Base-by-base conservation (phyloP, 1,140 invertebrate species). In the Drosophila willistoni region DNA sequence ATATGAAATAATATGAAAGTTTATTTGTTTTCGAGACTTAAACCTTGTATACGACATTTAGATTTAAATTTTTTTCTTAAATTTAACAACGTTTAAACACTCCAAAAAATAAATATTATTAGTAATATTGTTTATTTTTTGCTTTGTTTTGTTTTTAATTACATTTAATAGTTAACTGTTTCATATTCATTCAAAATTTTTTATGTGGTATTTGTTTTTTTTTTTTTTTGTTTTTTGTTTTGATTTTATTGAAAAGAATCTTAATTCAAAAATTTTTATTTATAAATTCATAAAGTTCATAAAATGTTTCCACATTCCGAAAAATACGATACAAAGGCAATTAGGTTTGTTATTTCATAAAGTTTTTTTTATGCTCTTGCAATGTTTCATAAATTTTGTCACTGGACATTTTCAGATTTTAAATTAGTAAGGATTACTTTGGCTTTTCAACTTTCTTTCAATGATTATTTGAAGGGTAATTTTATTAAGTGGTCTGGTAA, bases 121-220 rank as follows among this genome's bases (percentile, higher is more conserved):
- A 89, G 77, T 81, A 81, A 85, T 73, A 47, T 84, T 77, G 71
- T 62, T 77, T 87, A 67, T 64, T 79, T 79, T 76, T 56, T 5
- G 29, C 3, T 87, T 70, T 64, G 76, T 79, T 76, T 60, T 65
- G 65, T 79, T 47, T 13, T 47, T 9, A 89, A 89, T 87, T 89
- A 89, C 84, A 89, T 84, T 89, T 89, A 89, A 84, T 89, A 89
- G 84, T 89, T 89, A 89, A 89, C 84, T 89, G 84, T 89, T 89
- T 89, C 68, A 66, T 59, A 77, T 83, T 77, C 75, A 89, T 78
- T 65, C 33, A 65, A 51, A 22, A 51, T 51, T 51, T 14, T 51
- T 51, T 51, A 19, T 19, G 22, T 51, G 12, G 25, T 29, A 29
- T 42, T 42, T 0, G 64, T 71, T 74, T 86, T 66, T 63, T 79